Percentiles rank a stretch among this genome's conserved stretches.
These are phyloP conservation scores for Andrena chrysosceles DNA, from an alignment of 2,888 invertebrate genomes.

Conservation along the genomic window DNA sequence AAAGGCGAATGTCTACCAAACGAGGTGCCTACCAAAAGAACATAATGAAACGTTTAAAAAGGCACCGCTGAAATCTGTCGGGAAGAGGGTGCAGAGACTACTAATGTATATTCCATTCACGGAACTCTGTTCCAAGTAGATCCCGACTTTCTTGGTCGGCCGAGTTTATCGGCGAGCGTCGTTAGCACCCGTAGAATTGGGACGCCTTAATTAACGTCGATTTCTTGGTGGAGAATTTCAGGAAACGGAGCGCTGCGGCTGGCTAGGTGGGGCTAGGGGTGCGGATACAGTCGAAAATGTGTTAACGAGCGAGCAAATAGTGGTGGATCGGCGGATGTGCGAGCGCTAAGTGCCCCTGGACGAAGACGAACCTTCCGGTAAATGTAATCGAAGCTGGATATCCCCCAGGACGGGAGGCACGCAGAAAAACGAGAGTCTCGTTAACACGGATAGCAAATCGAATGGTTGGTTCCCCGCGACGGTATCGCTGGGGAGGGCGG, in stretches of 20 bases:
- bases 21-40: neutral
- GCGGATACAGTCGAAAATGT: constrained; percentile 71
- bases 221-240: constrained; percentile 55
- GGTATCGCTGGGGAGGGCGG: neutral
- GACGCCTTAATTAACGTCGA: constrained; percentile 62
- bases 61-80: constrained; percentile 14
- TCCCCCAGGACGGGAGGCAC: neutral
- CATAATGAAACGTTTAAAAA: neutral
- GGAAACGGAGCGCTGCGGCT: constrained; percentile 39
- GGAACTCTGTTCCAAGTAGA: constrained; percentile 38
- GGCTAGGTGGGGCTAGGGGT: neutral
- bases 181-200: constrained; percentile 57
- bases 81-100: constrained; percentile 6
- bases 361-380: constrained; percentile 47
- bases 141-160: constrained; percentile 43
- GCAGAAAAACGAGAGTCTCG: constrained; percentile 31
- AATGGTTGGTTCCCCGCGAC: neutral
- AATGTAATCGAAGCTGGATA: constrained; percentile 64
- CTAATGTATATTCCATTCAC: constrained; percentile 48
- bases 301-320: constrained; percentile 77
- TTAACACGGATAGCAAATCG: constrained; percentile 32
- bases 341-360: constrained; percentile 64
- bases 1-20: neutral
- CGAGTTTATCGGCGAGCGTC: constrained; percentile 58
- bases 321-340: constrained; percentile 56